Conservation (phyloP, 2,888 invertebrate genomes). For the Drepanosiphum platanoidis region DNA sequence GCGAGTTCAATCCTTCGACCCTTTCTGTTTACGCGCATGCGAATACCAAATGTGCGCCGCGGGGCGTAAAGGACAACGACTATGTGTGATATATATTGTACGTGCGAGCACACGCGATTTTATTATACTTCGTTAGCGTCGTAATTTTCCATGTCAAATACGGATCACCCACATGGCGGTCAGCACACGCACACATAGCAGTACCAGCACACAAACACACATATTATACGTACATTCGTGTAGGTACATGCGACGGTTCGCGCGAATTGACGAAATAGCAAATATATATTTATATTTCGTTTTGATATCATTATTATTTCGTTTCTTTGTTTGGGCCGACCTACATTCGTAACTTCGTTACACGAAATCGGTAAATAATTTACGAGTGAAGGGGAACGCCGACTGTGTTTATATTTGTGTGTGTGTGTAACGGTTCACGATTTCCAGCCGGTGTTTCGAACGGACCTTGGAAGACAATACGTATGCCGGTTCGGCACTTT, state of each 20-base stretch:
- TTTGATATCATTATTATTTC: conserved; percentile 36
- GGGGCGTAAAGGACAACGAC: no score
- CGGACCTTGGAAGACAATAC: conserved; percentile 35
- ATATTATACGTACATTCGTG: background rate
- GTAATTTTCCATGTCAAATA: no score
- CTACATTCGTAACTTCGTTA: conserved; percentile 56
- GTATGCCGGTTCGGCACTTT: background rate
- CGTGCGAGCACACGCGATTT: no score
- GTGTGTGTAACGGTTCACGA: conserved; percentile 53
- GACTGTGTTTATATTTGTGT: background rate
- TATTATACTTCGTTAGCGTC: no score
- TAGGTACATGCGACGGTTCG: background rate
- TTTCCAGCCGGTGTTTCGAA: conserved; percentile 33
- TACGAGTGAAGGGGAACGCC: conserved; percentile 58
- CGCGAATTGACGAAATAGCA: background rate
- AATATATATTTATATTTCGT: background rate
- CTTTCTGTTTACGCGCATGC: no score
- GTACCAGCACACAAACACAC: background rate
- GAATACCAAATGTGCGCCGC: no score
- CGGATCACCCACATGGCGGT: background rate
- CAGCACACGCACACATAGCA: no score
- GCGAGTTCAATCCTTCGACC: no score
- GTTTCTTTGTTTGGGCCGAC: conserved; percentile 57
- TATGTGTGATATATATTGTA: no score
- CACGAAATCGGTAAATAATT: conserved; percentile 60